Evolutionary conservation across 1,140 invertebrate genomes (phyloP), one percentile per base, ranked within the genome.

Genomic region (Diorhabda elongata): DNA sequence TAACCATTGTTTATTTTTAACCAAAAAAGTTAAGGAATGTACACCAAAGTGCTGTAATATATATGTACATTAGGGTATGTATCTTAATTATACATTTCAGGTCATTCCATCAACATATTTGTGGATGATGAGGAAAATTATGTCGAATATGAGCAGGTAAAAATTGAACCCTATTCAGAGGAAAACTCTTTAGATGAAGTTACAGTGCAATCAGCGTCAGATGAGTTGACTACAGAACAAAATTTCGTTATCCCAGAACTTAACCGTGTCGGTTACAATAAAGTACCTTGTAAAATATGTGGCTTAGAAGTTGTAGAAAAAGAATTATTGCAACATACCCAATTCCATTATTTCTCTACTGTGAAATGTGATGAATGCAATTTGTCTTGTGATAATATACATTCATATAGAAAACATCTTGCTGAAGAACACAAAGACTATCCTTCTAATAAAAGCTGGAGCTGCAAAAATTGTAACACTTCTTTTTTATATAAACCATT

Each of bases 211-310:
- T 41, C 42, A 42, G 52, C 26, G 9, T n/a, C 42, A 8, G 43
- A 45, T 66, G 42, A 56, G 42, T n/a, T 6, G n/a, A 26, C 45
- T 7, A 59, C 42, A 59, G 41, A 59, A 60, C 42, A 41, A 11
- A 56, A 52, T 44, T 44, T 11, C 3, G 9, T 26, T 8, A 41
- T 4, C 6, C 42, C 42, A 52, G 58, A 44, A 44, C 11, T 42
- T 2, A 44, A 58, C 5, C 7, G 41, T 57, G 41, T 42, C 6
- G 11, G 26, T 5, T n/a, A 11, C 44, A 57, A 66, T 58, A 66
- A 66, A 66, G 56, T 58, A n/a, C 11, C 57, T 44, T 67, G 65
- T 11, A 59, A 67, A 44, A 67, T 67, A 3, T 67, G 65, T 60
- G 65, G 65, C 8, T 6, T 43, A 11, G 9, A 44, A 7, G n/a